These are phyloP conservation scores for Lepidonotus clava DNA, from an alignment of 2,888 invertebrate genomes.

Conservation along the genomic window DNA sequence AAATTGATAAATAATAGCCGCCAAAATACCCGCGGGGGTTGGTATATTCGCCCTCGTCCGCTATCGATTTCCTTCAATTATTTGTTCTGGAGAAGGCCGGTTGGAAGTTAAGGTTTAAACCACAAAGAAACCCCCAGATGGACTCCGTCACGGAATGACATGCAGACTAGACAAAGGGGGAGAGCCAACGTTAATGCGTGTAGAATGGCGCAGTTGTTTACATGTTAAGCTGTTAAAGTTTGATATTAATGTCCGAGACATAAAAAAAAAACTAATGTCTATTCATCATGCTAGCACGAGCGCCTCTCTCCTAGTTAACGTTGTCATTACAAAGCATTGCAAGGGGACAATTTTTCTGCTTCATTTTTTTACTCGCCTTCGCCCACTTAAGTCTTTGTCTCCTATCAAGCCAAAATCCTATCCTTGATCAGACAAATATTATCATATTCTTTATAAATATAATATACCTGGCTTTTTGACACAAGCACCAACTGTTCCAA, in stretches of 20 bases:
- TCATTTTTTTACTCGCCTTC: no score
- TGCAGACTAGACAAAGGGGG: neutral
- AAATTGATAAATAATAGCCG: slow-evolving; percentile 42
- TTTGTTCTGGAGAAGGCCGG: neutral
- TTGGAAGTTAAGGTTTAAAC: neutral
- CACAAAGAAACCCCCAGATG: neutral
- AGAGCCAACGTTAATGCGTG: neutral
- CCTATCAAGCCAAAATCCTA: no score
- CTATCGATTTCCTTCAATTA: slow-evolving; percentile 30
- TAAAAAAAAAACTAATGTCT: neutral
- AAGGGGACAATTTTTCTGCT: no score
- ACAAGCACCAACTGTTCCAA: no score
- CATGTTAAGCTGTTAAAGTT: neutral
- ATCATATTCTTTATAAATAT: no score
- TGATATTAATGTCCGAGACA: neutral
- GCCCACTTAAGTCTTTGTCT: no score
- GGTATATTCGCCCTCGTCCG: neutral
- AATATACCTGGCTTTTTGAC: no score
- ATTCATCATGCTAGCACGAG: neutral
- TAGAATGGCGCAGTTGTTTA: neutral
- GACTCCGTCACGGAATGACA: neutral
- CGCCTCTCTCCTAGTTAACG: no score
- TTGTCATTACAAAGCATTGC: no score
- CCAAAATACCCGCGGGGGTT: slow-evolving; percentile 22
- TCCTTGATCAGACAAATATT: no score